Evolutionary conservation across 2,888 invertebrate species (phyloP).

Genomic region (Latrodectus hesperus): DNA sequence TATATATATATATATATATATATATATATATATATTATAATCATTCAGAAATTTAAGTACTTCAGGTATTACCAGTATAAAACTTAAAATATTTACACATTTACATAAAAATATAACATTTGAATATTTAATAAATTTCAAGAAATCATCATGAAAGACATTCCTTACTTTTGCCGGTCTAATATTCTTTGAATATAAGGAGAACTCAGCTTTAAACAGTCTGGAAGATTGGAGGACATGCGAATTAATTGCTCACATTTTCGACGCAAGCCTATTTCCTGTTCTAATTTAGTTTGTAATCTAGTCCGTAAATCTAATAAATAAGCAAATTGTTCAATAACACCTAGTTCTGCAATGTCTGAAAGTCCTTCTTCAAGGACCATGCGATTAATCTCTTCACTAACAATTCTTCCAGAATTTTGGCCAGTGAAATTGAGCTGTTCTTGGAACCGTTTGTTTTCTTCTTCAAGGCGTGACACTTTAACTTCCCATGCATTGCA

Average conservation of each 20-base stretch:
- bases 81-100: too few relatives aligned
- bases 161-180: slow-evolving; percentile 68
- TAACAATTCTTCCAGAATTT: slow-evolving; percentile 51
- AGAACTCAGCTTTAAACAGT: slow-evolving; percentile 67
- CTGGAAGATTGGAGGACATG: slow-evolving; percentile 66
- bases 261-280: slow-evolving; percentile 48
- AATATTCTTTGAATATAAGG: slow-evolving; percentile 68
- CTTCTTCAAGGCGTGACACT: slow-evolving; percentile 71
- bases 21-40: too few relatives aligned
- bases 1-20: too few relatives aligned
- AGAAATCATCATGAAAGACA: background rate
- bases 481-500: slow-evolving; percentile 74
- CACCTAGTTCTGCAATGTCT: slow-evolving; percentile 54
- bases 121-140: background rate
- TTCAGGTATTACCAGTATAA: too few relatives aligned
- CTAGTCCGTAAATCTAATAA: slow-evolving; percentile 56
- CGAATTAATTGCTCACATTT: slow-evolving; percentile 64
- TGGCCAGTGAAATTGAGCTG: slow-evolving; percentile 62
- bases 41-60: too few relatives aligned
- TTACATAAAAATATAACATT: too few relatives aligned
- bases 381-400: slow-evolving; percentile 64
- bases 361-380: slow-evolving; percentile 58
- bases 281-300: slow-evolving; percentile 61
- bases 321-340: slow-evolving; percentile 62
- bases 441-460: slow-evolving; percentile 70